phyloP scores from a whole-genome alignment of 2,113 vertebrate species.

The Ophthalmolycus amberensis region DNA sequence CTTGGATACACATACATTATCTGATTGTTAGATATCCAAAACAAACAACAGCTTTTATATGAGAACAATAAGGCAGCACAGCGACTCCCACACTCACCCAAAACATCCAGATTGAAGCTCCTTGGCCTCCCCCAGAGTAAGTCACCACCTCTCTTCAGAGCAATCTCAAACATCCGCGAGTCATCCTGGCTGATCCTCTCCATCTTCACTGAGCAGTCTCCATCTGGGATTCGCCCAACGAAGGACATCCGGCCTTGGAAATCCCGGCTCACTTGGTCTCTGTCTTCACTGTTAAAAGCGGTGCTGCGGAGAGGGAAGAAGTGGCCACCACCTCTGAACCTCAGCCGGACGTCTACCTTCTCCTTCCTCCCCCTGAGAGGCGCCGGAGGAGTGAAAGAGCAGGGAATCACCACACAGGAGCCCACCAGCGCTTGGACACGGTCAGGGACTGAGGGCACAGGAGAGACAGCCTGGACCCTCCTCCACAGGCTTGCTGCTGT shows the following conservation, averaged over 20 bases:
- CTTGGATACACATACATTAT: not conserved
- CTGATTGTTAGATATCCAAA: not conserved
- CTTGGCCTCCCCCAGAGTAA: constrained; percentile 66
- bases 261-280: constrained; percentile 55
- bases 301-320: constrained; percentile 46
- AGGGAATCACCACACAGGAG: constrained; percentile 84
- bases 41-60: not conserved
- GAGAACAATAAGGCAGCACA: not conserved
- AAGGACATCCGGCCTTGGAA: constrained; percentile 74
- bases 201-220: constrained; percentile 84
- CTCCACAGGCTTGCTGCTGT: constrained; percentile 59
- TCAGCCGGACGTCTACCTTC: constrained; percentile 70
- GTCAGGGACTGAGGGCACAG: constrained; percentile 69
- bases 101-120: constrained; percentile 61
- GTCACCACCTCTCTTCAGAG: constrained; percentile 67
- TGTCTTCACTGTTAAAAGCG: constrained; percentile 74
- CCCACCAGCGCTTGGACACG: constrained; percentile 74
- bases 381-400: constrained; percentile 74
- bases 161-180: constrained; percentile 65
- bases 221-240: constrained; percentile 64
- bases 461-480: constrained; percentile 39
- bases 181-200: constrained; percentile 68
- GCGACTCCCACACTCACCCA: constrained; percentile 63
- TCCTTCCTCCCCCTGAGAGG: constrained; percentile 29
- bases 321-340: constrained; percentile 44